Conservation (phyloP, 2,888 invertebrate genomes). For the Petrolisthes cinctipes region DNA sequence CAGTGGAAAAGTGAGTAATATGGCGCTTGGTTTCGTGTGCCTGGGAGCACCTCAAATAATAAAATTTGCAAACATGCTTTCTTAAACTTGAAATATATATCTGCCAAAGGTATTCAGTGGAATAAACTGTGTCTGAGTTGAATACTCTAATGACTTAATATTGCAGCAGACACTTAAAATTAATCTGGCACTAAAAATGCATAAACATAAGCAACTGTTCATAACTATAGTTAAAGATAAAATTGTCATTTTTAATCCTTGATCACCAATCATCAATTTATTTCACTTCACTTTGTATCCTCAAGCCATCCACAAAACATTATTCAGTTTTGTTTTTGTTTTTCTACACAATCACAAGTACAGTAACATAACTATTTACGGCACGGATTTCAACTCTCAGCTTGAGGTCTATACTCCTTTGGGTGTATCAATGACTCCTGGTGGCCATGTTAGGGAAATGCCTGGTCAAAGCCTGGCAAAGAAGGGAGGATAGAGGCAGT, state of each 20-base stretch:
- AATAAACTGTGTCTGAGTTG: constrained; percentile 16
- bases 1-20: too few species aligned
- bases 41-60: too few species aligned
- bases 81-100: not conserved
- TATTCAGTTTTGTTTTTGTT: not conserved
- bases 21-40: too few species aligned
- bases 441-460: constrained; percentile 53
- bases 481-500: constrained; percentile 43
- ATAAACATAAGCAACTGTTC: constrained; percentile 42
- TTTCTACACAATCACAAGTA: not conserved
- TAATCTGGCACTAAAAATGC: constrained; percentile 55
- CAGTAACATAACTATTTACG: not conserved
- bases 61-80: too few species aligned
- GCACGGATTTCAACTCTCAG: constrained; percentile 34
- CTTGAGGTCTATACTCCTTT: constrained; percentile 26
- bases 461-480: constrained; percentile 64
- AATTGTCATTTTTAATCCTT: not conserved
- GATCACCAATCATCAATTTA: too few species aligned
- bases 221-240: constrained; percentile 31
- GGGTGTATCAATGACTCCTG: constrained; percentile 44
- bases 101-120: not conserved
- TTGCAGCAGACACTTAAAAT: constrained; percentile 62
- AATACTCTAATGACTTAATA: constrained; percentile 43
- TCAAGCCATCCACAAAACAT: too few species aligned
- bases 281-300: too few species aligned